These are phyloP conservation scores for Pungitius pungitius DNA, from an alignment of 2,113 vertebrate species.

Conservation along the genomic window DNA sequence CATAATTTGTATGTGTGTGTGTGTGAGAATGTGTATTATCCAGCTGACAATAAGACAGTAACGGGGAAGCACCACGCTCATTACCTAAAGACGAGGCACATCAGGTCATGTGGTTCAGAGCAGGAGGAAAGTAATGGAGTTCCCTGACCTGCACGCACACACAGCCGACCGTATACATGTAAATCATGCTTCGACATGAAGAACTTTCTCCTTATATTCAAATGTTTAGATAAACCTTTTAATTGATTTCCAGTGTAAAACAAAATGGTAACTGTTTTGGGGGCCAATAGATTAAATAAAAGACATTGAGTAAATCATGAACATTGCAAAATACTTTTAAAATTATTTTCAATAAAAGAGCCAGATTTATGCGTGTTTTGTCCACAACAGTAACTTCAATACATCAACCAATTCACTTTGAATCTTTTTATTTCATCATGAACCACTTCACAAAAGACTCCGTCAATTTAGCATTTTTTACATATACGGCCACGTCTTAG, in stretches of 20 bases:
- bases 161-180: background rate
- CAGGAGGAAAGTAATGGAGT: conserved; percentile 25
- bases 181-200: background rate
- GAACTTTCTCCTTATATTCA: background rate
- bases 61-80: background rate
- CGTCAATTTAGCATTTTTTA: conserved; percentile 20
- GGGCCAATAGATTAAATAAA: background rate
- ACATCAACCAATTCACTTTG: conserved; percentile 15
- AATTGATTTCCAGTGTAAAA: background rate
- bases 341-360: background rate
- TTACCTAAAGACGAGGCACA: conserved; percentile 16
- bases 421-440: conserved; percentile 18
- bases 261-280: background rate
- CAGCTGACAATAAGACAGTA: conserved; percentile 17
- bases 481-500: conserved; percentile 26
- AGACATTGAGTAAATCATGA: background rate
- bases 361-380: conserved; percentile 17
- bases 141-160: background rate
- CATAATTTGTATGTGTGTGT: background rate
- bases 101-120: conserved; percentile 17
- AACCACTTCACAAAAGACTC: background rate
- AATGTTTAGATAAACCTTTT: background rate
- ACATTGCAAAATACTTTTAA: background rate
- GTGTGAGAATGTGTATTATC: background rate
- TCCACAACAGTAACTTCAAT: conserved; percentile 5